phyloP scores from a whole-genome alignment of 2,797 vertebrate species.

The Menidia menidia region DNA sequence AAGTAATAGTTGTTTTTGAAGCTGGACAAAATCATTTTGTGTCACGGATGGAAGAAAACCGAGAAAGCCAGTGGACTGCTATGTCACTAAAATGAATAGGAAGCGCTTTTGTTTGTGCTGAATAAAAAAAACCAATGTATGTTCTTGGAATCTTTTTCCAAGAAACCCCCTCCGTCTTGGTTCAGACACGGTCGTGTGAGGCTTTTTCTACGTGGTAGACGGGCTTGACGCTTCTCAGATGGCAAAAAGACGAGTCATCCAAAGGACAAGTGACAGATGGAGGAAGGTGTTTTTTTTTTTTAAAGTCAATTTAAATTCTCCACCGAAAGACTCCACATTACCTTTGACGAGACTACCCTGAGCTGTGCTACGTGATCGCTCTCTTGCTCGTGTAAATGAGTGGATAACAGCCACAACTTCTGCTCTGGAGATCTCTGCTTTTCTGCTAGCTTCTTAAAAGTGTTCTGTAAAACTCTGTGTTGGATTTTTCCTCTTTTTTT shows the following conservation, averaged over 20 bases:
- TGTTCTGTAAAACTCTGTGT: neutral
- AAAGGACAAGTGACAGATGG: constrained; percentile 11
- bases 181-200: neutral
- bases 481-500: neutral
- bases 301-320: neutral
- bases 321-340: neutral
- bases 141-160: too few species aligned
- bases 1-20: neutral
- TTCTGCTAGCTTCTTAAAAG: neutral
- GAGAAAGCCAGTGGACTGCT: neutral
- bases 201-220: neutral
- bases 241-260: constrained; percentile 26
- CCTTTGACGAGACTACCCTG: constrained; percentile 6
- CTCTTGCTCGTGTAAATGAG: neutral
- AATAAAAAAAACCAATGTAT: too few species aligned
- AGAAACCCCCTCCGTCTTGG: neutral
- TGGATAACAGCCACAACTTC: neutral
- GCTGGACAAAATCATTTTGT: neutral
- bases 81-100: too few species aligned
- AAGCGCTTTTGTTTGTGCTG: too few species aligned
- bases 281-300: constrained; percentile 9
- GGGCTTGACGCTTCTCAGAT: neutral
- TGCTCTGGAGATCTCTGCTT: neutral
- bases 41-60: constrained; percentile 1
- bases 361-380: constrained; percentile 17